Base-by-base conservation (phyloP, 1,140 invertebrate genomes). In the Anthonomus grandis region DNA sequence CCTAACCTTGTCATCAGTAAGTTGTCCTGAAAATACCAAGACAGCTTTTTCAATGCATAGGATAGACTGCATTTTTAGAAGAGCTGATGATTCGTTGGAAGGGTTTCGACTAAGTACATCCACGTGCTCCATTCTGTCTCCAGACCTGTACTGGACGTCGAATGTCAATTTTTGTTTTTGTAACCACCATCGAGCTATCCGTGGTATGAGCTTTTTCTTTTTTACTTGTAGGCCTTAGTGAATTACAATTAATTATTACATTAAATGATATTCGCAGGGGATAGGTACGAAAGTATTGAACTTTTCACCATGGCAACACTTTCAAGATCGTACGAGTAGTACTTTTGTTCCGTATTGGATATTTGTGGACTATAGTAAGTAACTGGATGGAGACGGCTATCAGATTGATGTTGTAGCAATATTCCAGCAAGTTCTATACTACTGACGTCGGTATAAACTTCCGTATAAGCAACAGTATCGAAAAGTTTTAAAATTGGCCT, bases 261-360 rank as follows among this genome's bases (percentile, higher is more conserved):
- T 37, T 71, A 52, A 75, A 75, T 15, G 54, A 25, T 5, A 66
- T 65, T 0, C 65, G 65, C 1, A 66, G 21, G 0, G 76, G 31
- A 54, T 76, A 78, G 1, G 67, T 36, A n/a, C 27, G 27, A 31
- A 71, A 72, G 5, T 63, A 41, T 9, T 57, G 72, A 13, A 0
- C 53, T 23, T 10, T 65, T 51, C 9, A 74, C 67, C 0, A 75
- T 67, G 0, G 70, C 72, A 4, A 77, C 19, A 0, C 65, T 71
- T 37, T 75, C 68, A 0, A 73, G 23, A 23, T 74, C 70, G 36
- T 71, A 73, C 0, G 67, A 72, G 58, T 71, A 66, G 61, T 73
- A 71, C 37, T 64, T 59, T 17, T 39, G 8, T 59, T 71, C 64
- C 17, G 52, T 57, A 4, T 42, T 27, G 5, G 34, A 41, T 5